A percentile compares a stretch with the other conserved stretches of the same genome.
Conservation (phyloP, 2,888 invertebrate genomes). For the Thereva unica region DNA sequence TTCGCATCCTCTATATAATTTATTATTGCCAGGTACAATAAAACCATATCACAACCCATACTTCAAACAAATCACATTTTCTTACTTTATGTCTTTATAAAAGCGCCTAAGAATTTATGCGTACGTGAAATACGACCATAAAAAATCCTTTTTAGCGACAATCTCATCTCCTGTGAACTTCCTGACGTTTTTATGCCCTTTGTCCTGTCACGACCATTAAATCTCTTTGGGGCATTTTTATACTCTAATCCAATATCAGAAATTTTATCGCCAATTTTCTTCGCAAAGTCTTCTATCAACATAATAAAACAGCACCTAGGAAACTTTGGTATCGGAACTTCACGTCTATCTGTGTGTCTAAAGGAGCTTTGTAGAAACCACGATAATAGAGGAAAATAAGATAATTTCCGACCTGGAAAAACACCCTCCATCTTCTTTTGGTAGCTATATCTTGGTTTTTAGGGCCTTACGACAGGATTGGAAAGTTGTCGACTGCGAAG, state of each 20-base stretch:
- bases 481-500: background rate
- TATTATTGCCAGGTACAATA: too few relatives aligned
- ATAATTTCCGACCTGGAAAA: constrained; percentile 12
- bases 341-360: constrained; percentile 7
- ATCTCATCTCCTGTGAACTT: constrained; percentile 7
- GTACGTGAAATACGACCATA: background rate
- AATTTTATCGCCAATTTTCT: constrained; percentile 34
- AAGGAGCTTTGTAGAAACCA: constrained; percentile 8
- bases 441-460: constrained; percentile 1
- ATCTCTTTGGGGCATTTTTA: constrained; percentile 25
- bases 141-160: constrained; percentile 13
- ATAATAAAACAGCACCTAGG: constrained; percentile 26
- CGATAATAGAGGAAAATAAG: background rate
- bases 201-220: constrained; percentile 6
- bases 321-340: constrained; percentile 5
- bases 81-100: too few relatives aligned
- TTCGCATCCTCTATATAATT: too few relatives aligned
- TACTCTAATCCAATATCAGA: constrained; percentile 29
- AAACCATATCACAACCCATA: too few relatives aligned
- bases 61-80: too few relatives aligned
- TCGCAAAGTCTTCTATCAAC: constrained; percentile 23
- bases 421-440: constrained; percentile 10
- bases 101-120: too few relatives aligned
- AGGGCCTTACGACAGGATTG: background rate
- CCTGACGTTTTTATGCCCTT: background rate